These are phyloP conservation scores for Ictalurus furcatus DNA, from an alignment of 2,113 vertebrate genomes.

Conservation along the genomic window DNA sequence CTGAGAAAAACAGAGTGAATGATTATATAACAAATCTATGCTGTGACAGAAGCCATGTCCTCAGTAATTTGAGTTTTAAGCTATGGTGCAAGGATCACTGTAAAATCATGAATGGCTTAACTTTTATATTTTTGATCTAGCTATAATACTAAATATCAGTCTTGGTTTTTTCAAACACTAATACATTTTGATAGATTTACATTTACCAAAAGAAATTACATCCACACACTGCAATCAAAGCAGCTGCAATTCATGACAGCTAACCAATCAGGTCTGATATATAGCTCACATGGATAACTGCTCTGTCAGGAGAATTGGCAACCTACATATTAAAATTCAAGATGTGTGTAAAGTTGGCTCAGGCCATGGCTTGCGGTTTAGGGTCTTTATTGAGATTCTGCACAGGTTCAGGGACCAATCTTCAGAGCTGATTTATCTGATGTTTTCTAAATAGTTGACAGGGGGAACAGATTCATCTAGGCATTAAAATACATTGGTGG, in stretches of 20 bases:
- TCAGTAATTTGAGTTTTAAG: slow-evolving; percentile 24
- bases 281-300: slow-evolving; percentile 48
- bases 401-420: slow-evolving; percentile 52
- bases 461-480: slow-evolving; percentile 63
- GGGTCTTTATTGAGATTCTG: slow-evolving; percentile 60
- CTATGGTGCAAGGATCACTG: not conserved
- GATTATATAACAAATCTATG: slow-evolving; percentile 13
- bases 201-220: slow-evolving; percentile 38
- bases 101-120: slow-evolving; percentile 26
- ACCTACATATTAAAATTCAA: slow-evolving; percentile 53
- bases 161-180: slow-evolving; percentile 16
- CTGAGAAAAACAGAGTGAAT: slow-evolving; percentile 18
- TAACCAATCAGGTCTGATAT: slow-evolving; percentile 55
- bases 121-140: not conserved
- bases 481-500: slow-evolving; percentile 61
- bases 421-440: slow-evolving; percentile 65
- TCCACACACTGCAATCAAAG: slow-evolving; percentile 46
- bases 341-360: slow-evolving; percentile 58
- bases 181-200: slow-evolving; percentile 39
- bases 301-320: slow-evolving; percentile 55
- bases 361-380: slow-evolving; percentile 51
- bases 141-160: slow-evolving; percentile 26
- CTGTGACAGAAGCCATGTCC: slow-evolving; percentile 9
- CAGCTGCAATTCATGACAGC: slow-evolving; percentile 46
- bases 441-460: slow-evolving; percentile 66